Evolutionary conservation across 2,113 vertebrate species (phyloP), one percentile per base, ranked within the genome.

Genomic region (Brachyistius frenatus): DNA sequence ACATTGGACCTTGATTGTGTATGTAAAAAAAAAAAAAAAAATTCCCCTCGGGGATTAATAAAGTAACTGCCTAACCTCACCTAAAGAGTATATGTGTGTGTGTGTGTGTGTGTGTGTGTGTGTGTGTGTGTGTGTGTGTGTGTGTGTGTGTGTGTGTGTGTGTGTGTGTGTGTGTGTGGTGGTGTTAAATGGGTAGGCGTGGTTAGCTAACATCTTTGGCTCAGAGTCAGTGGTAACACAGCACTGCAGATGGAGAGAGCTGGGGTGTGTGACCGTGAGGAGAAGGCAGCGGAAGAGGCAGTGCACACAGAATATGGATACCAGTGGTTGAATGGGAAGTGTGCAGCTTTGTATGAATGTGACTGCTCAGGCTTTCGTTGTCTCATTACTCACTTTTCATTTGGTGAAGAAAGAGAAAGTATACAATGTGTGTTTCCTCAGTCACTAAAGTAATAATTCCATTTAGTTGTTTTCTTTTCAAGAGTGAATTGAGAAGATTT

Each of bases 1-100:
- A 52, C 65, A 71, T 81, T 84, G 85, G 69, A 86, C 72, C 80
- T 87, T 77, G 87, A 76, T 53, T 78, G 76, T 87, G 81, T 61
- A 58, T 83, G 35, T 76, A 75, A 74, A 23, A 23, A 23, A 23
- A 23, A 23, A n/a, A n/a, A n/a, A n/a, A n/a, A n/a, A n/a, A 23
- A 23, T 23, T 23, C 23, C 23, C 23, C 23, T 23, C 23, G 23
- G 23, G 23, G 23, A 23, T 23, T 23, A 23, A 23, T 23, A 23
- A 23, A 23, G 23, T 23, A 23, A 23, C 23, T 23, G 23, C 23
- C 23, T 23, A 23, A 23, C 23, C 23, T 23, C 23, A 23, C 23
- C 23, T 23, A 23, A 23, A 23, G 23, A 23, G 23, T 23, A 23
- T 23, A 23, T 23, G 23, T 23, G 23, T 23, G 23, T 23, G 23